phyloP scores from a whole-genome alignment of 1,140 invertebrate species.

The Drosophila navojoa region DNA sequence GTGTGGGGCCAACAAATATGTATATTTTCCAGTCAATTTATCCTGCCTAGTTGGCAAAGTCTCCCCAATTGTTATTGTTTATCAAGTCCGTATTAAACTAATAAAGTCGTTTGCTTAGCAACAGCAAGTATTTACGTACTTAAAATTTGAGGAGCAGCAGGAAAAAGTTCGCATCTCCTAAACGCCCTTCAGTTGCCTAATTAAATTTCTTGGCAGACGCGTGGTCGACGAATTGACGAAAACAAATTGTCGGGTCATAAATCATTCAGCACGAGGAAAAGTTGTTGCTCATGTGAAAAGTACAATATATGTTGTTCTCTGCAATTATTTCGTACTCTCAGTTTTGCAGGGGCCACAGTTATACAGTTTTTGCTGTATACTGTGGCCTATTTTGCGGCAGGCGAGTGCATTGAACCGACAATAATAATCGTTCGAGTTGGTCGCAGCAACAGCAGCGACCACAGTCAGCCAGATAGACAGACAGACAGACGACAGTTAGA shows the following conservation, averaged over 20 bases:
- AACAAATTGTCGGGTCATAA: too few species aligned
- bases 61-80: too few species aligned
- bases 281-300: not conserved
- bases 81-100: too few species aligned
- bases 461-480: constrained; percentile 11
- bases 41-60: too few species aligned
- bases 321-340: constrained; percentile 15
- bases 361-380: constrained; percentile 30
- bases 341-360: constrained; percentile 11
- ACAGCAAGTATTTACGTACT: too few species aligned
- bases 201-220: not conserved
- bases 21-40: too few species aligned
- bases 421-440: constrained; percentile 54
- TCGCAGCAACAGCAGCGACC: constrained; percentile 13
- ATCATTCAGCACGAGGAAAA: not conserved
- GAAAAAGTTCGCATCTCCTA: not conserved
- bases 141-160: too few species aligned
- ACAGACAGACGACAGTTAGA: constrained; percentile 13
- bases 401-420: constrained; percentile 74
- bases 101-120: too few species aligned
- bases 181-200: not conserved
- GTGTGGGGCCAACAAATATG: too few species aligned
- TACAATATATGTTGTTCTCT: not conserved
- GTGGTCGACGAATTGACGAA: too few species aligned
- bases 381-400: constrained; percentile 69